A percentile compares a stretch with the other conserved stretches of the same genome.
Evolutionary conservation across 2,888 invertebrate genomes (phyloP).

Genomic region (Tolmerus cingulatus): DNA sequence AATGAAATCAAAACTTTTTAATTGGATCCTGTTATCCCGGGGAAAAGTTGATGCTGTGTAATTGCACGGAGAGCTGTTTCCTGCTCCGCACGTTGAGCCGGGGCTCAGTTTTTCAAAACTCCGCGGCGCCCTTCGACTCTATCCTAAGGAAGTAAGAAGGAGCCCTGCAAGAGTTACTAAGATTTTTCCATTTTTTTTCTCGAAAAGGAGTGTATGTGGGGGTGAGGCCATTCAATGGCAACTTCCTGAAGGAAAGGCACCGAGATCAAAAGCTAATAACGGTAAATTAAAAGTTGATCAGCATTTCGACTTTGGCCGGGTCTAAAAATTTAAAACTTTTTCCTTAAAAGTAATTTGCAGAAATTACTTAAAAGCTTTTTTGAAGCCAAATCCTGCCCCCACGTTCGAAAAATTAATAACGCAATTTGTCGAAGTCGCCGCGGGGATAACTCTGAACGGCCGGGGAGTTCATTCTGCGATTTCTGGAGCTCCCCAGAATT

Average conservation of each 20-base stretch:
- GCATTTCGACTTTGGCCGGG: neutral
- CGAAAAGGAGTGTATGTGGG: neutral
- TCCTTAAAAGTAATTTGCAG: conserved; percentile 12
- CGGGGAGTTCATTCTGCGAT: neutral
- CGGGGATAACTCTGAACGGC: neutral
- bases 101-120: neutral
- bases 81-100: neutral
- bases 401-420: neutral
- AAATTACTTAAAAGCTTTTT: conserved; percentile 18
- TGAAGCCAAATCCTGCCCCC: neutral
- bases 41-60: conserved; percentile 41
- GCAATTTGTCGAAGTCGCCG: neutral
- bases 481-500: neutral
- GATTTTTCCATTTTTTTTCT: neutral
- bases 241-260: neutral
- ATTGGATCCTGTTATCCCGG: conserved; percentile 39
- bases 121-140: neutral
- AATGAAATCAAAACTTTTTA: conserved; percentile 43
- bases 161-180: conserved; percentile 13
- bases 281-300: conserved; percentile 28
- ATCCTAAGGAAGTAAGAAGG: neutral
- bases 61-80: conserved; percentile 38
- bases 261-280: conserved; percentile 17
- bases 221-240: neutral
- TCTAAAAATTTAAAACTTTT: conserved; percentile 4